phyloP scores from a whole-genome alignment of 1,140 invertebrate genomes.

The Pseudomyrmex sp. region DNA sequence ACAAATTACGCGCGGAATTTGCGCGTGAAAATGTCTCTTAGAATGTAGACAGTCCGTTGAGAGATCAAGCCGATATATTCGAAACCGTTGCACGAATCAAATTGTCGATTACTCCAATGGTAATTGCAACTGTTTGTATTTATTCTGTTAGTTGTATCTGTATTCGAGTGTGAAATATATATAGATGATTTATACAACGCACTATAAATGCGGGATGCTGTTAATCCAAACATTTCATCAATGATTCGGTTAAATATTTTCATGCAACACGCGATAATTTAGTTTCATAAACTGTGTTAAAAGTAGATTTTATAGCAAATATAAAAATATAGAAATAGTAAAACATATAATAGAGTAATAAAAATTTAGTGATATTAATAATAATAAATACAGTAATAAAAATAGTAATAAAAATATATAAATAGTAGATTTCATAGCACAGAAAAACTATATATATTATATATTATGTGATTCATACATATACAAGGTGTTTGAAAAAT shows the following conservation, averaged over 20 bases:
- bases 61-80: slow-evolving; percentile 13
- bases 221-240: slow-evolving; percentile 10
- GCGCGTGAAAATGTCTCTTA: slow-evolving; percentile 8
- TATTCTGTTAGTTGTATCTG: not conserved
- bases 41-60: slow-evolving; percentile 11
- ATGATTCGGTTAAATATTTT: slow-evolving; percentile 8
- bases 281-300: too few relatives aligned
- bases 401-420: too few relatives aligned
- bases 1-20: slow-evolving; percentile 7
- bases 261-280: not conserved
- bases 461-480: too few relatives aligned
- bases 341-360: too few relatives aligned
- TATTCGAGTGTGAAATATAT: slow-evolving; percentile 9
- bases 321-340: too few relatives aligned
- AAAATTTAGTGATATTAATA: too few relatives aligned
- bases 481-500: too few relatives aligned
- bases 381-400: too few relatives aligned
- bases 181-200: not conserved
- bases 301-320: too few relatives aligned
- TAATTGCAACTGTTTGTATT: slow-evolving; percentile 1
- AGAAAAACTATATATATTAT: too few relatives aligned
- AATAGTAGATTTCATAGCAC: too few relatives aligned
- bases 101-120: slow-evolving; percentile 10
- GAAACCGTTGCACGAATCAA: not conserved
- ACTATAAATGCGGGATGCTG: not conserved